Percentiles rank a stretch among this genome's conserved stretches.
Evolutionary conservation across 1,140 invertebrate genomes (phyloP).

Genomic region (Diuraphis noxia): DNA sequence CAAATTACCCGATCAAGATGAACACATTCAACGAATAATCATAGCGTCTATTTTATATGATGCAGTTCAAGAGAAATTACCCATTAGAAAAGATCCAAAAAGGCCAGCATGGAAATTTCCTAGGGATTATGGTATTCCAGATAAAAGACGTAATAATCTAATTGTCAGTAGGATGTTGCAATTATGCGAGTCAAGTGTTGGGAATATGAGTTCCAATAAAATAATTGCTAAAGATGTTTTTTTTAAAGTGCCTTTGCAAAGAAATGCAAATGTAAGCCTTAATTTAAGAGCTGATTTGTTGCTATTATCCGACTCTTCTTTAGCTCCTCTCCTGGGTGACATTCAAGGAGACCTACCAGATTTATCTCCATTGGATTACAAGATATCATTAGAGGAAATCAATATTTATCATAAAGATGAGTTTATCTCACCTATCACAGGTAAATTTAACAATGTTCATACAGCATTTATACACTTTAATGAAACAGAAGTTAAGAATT

Average conservation of each 20-base stretch:
- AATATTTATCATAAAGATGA: constrained; percentile 60
- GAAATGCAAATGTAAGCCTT: constrained; percentile 62
- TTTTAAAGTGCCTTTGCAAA: constrained; percentile 55
- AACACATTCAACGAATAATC: constrained; percentile 63
- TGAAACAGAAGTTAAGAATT: constrained; percentile 67
- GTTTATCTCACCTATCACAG: constrained; percentile 30
- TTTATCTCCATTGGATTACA: constrained; percentile 72
- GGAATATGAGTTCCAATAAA: constrained; percentile 61
- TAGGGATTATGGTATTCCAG: constrained; percentile 73
- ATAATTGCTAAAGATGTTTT: constrained; percentile 49
- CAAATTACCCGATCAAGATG: constrained; percentile 28
- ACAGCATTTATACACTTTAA: constrained; percentile 75
- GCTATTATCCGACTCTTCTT: constrained; percentile 67
- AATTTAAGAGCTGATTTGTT: constrained; percentile 67
- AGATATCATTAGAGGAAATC: constrained; percentile 68
- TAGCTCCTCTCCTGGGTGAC: constrained; percentile 64
- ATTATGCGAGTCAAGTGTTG: constrained; percentile 69
- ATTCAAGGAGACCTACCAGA: constrained; percentile 66
- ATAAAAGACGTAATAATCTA: constrained; percentile 69
- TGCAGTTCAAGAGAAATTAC: constrained; percentile 74
- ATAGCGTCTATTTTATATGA: constrained; percentile 76
- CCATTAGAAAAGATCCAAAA: constrained; percentile 70
- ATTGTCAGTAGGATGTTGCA: constrained; percentile 72
- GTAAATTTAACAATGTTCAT: constrained; percentile 61
- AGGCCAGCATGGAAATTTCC: constrained; percentile 74